A percentile compares a stretch with the other conserved stretches of the same genome.
Conservation (phyloP, 2,113 vertebrate species). For the Malurus elegans region DNA sequence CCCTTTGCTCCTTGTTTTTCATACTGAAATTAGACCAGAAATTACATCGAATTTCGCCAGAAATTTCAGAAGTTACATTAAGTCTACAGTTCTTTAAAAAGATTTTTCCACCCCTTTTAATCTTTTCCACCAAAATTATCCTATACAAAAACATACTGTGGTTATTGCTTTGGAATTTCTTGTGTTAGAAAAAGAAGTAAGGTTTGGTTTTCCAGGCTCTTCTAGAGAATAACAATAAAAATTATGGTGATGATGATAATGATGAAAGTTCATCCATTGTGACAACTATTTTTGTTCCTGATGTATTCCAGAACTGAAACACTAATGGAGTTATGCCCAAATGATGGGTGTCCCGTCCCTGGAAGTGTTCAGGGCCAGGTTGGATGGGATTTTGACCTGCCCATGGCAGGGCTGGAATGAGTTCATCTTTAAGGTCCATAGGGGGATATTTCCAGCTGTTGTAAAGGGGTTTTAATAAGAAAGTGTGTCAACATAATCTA, state of each 20-base stretch:
- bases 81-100: neutral
- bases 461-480: neutral
- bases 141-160: neutral
- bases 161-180: neutral
- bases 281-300: neutral
- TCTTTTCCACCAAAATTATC: neutral
- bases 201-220: neutral
- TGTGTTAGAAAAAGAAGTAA: neutral
- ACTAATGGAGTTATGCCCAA: neutral
- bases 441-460: neutral
- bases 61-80: neutral
- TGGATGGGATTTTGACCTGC: neutral
- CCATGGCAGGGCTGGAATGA: neutral
- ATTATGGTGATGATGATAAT: accelerated
- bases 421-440: neutral
- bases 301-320: neutral
- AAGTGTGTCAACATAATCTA: neutral
- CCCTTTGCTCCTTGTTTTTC: neutral
- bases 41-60: neutral
- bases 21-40: neutral
- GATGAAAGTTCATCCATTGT: neutral
- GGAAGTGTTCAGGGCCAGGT: neutral
- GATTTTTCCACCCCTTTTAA: neutral
- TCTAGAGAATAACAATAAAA: neutral
- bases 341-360: neutral